Evolutionary conservation across 2,888 invertebrate genomes (phyloP).

Genomic region (Linnaemya vulpina): DNA sequence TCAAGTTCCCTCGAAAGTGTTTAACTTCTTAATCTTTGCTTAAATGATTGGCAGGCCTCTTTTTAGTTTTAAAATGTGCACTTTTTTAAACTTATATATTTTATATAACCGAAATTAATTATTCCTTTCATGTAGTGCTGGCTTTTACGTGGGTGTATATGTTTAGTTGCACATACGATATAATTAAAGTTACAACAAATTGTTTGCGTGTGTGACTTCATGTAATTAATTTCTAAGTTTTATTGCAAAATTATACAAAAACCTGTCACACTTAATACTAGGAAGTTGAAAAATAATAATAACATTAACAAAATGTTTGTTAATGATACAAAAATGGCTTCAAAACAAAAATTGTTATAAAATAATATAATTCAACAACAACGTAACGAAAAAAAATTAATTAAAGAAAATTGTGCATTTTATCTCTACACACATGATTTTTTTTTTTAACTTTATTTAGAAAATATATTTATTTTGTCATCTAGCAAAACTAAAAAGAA

Average conservation of each 20-base stretch:
- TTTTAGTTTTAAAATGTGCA: not conserved
- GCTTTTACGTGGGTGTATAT: not conserved
- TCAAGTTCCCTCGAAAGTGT: not conserved
- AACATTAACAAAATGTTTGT: conserved; percentile 33
- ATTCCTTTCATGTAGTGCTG: not conserved
- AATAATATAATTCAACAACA: conserved; percentile 44
- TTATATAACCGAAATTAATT: no score
- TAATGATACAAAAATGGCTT: conserved; percentile 46
- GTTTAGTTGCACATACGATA: no score
- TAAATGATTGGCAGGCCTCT: not conserved
- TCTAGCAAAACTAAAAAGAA: conserved; percentile 14
- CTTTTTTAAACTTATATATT: not conserved
- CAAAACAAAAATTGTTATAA: conserved; percentile 58
- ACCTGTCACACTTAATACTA: conserved; percentile 52
- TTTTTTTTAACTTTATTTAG: conserved; percentile 23
- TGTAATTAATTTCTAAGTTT: conserved; percentile 59
- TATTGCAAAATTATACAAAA: conserved; percentile 44
- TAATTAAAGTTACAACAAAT: conserved; percentile 31
- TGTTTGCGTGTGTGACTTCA: conserved; percentile 8
- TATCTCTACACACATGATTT: not conserved
- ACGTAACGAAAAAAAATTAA: conserved; percentile 48
- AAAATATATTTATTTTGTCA: conserved; percentile 39
- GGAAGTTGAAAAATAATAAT: conserved; percentile 41
- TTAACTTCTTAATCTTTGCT: not conserved
- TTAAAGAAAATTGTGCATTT: conserved; percentile 61